Evolutionary conservation across 2,797 vertebrate genomes (phyloP), one percentile per base, ranked within the genome.

Genomic region (Craterocephalus amniculus): DNA sequence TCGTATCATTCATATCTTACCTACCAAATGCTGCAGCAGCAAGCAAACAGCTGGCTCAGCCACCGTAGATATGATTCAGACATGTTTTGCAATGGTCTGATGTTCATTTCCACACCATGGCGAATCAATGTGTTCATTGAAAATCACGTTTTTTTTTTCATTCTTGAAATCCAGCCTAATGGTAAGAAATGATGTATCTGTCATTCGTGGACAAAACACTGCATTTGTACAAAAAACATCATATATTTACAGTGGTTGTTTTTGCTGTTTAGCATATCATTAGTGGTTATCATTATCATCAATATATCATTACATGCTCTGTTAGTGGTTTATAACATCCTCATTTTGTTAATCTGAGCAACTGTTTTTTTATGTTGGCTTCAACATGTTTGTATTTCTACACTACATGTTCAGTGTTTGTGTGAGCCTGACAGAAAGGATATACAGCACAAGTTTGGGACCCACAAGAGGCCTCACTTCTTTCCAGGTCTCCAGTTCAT

Each of bases 401-500:
- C 31, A 35, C 67, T 12, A 43, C 31, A 35, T 4, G 56, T 59
- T 57, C 74, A 58, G 58, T 65, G 32, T 43, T 5, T 70, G 43
- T 13, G 38, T 58, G 43, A 61, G 70, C 45, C 72, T 26, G 67
- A 32, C 67, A 81, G 83, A 63, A 85, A 88, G 79, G 75, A 87
- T 83, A 70, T 86, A 75, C 79, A 81, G 74, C 81, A 76, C 71
- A 69, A 66, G 58, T 73, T 84, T 73, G 68, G 54, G 78, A 80
- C 68, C 70, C 74, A 62, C 36, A 63, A 67, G 60, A 38, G 74
- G 66, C 63, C 71, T 67, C 2, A 35, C 63, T 81, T 74, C 58
- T 67, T 67, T 62, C 67, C 74, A 57, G 45, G 70, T 83, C 83
- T 81, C 67, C 56, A 67, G 59, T 83, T 78, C 45, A 49, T 71